phyloP scores from a whole-genome alignment of 2,797 vertebrate genomes.

The Leptodactylus fallax region DNA sequence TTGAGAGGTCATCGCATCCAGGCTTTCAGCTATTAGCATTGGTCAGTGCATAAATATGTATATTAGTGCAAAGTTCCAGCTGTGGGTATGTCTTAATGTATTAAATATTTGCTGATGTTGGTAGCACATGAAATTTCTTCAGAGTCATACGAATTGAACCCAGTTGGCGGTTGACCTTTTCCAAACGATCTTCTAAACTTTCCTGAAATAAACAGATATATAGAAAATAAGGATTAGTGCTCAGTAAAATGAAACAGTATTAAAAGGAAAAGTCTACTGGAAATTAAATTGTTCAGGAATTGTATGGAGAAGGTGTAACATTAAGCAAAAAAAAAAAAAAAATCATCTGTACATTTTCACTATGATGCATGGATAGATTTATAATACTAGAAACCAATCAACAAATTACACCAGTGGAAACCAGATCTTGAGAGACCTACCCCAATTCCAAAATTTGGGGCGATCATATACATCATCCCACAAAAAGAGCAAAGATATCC shows the following conservation, averaged over 20 bases:
- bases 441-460: too few species aligned
- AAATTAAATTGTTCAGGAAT: neutral
- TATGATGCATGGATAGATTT: too few species aligned
- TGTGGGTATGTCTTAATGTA: slow-evolving; percentile 68
- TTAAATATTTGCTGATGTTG: slow-evolving; percentile 89
- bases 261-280: neutral
- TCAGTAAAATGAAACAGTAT: neutral
- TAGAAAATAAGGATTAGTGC: neutral
- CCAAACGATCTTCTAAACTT: slow-evolving; percentile 92
- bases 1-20: slow-evolving; percentile 68
- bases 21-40: slow-evolving; percentile 27
- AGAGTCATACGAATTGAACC: slow-evolving; percentile 94
- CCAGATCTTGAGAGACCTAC: too few species aligned
- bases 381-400: too few species aligned
- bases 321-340: too few species aligned
- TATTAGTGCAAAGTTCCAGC: slow-evolving; percentile 74
- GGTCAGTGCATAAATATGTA: slow-evolving; percentile 73
- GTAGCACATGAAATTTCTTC: slow-evolving; percentile 91
- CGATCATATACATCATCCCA: too few species aligned
- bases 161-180: slow-evolving; percentile 89
- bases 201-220: slow-evolving; percentile 76
- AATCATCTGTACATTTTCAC: too few species aligned
- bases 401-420: too few species aligned
- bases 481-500: too few species aligned
- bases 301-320: too few species aligned